A percentile compares a stretch with the other conserved stretches of the same genome.
Conservation (phyloP, 2,797 vertebrate genomes). For the Lepus townsendii region DNA sequence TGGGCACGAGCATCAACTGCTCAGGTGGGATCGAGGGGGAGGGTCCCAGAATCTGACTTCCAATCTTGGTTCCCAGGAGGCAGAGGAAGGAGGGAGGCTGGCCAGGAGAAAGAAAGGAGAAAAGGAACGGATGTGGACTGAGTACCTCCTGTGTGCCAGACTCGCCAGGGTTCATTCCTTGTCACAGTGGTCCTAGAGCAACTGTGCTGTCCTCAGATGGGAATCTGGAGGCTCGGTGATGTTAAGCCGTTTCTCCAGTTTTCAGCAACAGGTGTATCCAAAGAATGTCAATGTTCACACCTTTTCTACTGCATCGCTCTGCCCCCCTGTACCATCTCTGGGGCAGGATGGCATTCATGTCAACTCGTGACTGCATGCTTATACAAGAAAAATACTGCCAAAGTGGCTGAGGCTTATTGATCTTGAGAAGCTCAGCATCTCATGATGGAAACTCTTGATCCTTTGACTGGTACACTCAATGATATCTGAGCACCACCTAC, state of each 20-base stretch:
- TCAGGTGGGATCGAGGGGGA: background rate
- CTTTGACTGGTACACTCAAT: background rate
- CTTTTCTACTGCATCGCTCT: background rate
- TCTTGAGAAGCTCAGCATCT: background rate
- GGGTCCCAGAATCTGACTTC: background rate
- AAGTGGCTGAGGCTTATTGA: background rate
- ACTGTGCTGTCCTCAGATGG: background rate
- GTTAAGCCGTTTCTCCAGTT: background rate
- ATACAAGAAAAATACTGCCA: background rate
- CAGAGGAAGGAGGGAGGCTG: background rate
- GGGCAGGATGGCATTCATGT: background rate
- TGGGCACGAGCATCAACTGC: slow-evolving; percentile 84
- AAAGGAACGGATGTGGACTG: background rate
- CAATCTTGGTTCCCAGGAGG: background rate
- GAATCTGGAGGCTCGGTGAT: background rate
- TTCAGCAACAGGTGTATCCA: background rate
- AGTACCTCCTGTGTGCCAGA: background rate
- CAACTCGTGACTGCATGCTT: background rate
- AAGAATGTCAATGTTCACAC: background rate
- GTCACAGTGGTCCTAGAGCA: background rate
- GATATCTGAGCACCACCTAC: background rate
- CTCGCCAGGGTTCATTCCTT: background rate
- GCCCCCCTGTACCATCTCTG: background rate
- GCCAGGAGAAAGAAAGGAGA: background rate
- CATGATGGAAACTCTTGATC: background rate